Percentiles rank a stretch among this genome's conserved stretches.
Conservation (phyloP, 2,113 vertebrate species). For the Phrynosoma platyrhinos region DNA sequence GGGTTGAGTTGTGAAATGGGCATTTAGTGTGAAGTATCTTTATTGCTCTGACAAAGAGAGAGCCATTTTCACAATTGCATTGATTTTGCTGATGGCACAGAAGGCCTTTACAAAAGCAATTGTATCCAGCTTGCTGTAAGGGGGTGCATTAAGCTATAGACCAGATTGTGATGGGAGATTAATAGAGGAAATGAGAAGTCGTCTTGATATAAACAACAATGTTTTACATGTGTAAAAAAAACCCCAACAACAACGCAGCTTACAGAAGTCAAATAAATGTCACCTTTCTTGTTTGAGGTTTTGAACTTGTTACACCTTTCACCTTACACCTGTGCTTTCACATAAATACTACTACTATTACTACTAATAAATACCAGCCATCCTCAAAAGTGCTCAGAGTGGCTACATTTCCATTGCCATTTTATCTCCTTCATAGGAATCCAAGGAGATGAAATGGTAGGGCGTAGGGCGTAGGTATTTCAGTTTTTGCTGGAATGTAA, state of each 20-base stretch:
- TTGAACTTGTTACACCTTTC: not conserved
- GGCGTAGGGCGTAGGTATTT: too few species aligned
- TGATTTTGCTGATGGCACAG: constrained; percentile 51
- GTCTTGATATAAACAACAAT: not conserved
- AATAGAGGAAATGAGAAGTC: constrained; percentile 42
- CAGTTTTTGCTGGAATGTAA: too few species aligned
- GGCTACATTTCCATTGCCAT: too few species aligned
- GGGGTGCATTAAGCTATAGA: constrained; percentile 1
- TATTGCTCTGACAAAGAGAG: constrained; percentile 46
- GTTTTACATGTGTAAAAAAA: not conserved
- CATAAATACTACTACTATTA: too few species aligned
- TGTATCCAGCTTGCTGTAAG: not conserved
- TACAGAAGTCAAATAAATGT: not conserved
- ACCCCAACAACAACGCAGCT: not conserved
- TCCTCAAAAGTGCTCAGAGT: too few species aligned
- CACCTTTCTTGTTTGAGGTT: not conserved
- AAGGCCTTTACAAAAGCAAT: constrained; percentile 44
- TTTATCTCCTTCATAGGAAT: too few species aligned
- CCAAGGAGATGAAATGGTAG: too few species aligned
- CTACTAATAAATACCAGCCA: too few species aligned
- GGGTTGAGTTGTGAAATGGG: constrained; percentile 10
- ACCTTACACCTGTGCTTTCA: too few species aligned
- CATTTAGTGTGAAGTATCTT: constrained; percentile 57
- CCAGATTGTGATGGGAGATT: constrained; percentile 1
- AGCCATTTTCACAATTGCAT: constrained; percentile 53